phyloP scores from a whole-genome alignment of 2,113 vertebrate genomes.

The Psammodynastes pulverulentus region DNA sequence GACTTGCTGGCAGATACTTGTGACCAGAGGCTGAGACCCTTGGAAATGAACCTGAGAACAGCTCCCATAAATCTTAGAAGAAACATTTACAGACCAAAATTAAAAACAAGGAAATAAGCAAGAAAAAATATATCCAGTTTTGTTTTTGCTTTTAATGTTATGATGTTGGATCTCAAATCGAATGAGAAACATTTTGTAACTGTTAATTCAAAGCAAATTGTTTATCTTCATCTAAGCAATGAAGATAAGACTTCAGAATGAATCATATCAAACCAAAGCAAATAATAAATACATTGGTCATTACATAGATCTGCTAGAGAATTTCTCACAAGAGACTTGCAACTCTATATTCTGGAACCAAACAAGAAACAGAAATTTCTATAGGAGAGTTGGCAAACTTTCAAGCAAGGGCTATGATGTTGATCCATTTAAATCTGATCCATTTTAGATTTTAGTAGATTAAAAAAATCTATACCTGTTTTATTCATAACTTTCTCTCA shows the following conservation, averaged over 20 bases:
- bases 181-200: background rate
- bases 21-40: conserved; percentile 3
- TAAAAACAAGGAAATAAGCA: background rate
- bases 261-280: background rate
- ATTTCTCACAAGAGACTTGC: background rate
- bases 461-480: background rate
- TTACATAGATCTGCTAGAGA: background rate
- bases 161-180: conserved; percentile 5
- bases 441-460: background rate
- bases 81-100: background rate
- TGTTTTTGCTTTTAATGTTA: background rate
- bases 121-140: background rate
- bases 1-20: accelerated
- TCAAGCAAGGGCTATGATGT: background rate
- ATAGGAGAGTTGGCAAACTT: background rate
- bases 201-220: background rate
- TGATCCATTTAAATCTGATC: background rate
- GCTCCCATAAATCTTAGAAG: background rate
- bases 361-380: background rate
- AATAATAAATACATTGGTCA: background rate
- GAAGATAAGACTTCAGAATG: background rate
- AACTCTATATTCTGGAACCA: background rate
- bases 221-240: background rate
- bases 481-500: background rate
- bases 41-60: background rate